Evolutionary conservation across 64 coral and sea anemone species (phyloP).

Genomic region (Montipora foliosa): DNA sequence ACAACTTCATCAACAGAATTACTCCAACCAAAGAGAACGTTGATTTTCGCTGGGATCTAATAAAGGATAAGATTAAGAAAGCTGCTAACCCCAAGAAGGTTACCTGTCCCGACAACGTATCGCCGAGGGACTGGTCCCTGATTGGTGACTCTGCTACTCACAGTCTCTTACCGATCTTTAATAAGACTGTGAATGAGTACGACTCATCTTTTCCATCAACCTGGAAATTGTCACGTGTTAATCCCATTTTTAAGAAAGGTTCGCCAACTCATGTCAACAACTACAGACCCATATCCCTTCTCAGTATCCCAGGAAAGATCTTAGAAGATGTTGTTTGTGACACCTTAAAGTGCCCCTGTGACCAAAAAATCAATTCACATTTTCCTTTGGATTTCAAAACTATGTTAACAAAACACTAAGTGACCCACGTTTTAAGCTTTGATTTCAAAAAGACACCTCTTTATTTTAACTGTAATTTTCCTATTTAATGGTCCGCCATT

Average conservation of each 20-base stretch:
- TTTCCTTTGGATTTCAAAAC: too few species aligned
- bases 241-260: slow-evolving; percentile 41
- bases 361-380: too few species aligned
- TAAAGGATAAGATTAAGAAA: slow-evolving; percentile 40
- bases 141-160: slow-evolving; percentile 36
- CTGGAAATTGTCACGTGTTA: slow-evolving; percentile 39
- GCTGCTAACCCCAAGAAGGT: slow-evolving; percentile 61
- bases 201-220: slow-evolving; percentile 22
- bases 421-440: too few species aligned
- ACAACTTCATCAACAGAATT: slow-evolving; percentile 1
- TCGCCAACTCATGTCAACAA: slow-evolving; percentile 45
- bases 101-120: not conserved
- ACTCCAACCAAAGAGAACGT: slow-evolving; percentile 13
- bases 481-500: too few species aligned
- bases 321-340: slow-evolving; percentile 21
- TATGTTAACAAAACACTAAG: too few species aligned
- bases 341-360: not conserved
- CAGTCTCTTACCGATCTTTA: slow-evolving; percentile 47
- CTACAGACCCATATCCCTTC: slow-evolving; percentile 29
- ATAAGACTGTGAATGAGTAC: not conserved
- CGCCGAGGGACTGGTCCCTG: slow-evolving; percentile 1
- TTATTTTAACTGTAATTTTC: too few species aligned
- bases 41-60: slow-evolving; percentile 25
- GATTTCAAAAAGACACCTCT: too few species aligned
- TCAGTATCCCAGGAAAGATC: slow-evolving; percentile 40